Base-by-base conservation (phyloP, 2,888 invertebrate species). In the Patella caerulea region DNA sequence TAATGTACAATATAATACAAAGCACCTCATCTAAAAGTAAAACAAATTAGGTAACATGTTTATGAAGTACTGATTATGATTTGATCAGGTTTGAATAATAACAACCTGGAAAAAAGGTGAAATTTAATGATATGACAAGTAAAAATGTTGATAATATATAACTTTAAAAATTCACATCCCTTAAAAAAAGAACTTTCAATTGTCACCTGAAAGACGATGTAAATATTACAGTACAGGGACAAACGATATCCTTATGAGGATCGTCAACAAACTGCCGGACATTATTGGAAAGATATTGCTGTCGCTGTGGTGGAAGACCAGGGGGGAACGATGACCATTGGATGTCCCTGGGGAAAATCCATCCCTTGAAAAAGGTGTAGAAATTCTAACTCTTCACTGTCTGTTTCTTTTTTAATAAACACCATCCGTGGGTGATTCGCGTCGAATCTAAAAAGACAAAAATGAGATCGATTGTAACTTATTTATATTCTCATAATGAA, bases 401-500 rank as follows among this genome's bases (percentile, higher is more conserved):
- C 56, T 3, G 9, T 4, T 0, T 15, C 5, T 5, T 3, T 3
- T 15, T 56, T 56, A 15, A 5, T 15, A n/a, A 56, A 56, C 56
- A 56, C 56, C 5, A 14, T 56, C 0, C 56, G 15, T 4, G 56
- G 56, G n/a, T 56, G 56, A 56, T 24, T 24, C 1, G 24, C 24
- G 24, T 24, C 24, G 24, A 24, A 24, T 24, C 24, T 24, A 24
- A 24, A 4, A 3, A 56, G 17, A 3, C 4, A 11, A 5, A 56
- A 56, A 56, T 56, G 11, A 11, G n/a, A 56, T 11, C 4, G 3
- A 14, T 3, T 56, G 5, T 11, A 56, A 72, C 2, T 19, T 2
- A 55, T 81, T 78, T 54, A 24, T 24, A 24, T 24, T 24, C 24
- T 24, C 24, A 24, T 24, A 24, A 24, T 24, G 24, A 24, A 24